These are phyloP conservation scores for Acanthosepion pharaonis DNA, from an alignment of 2,888 invertebrate genomes.

Conservation along the genomic window DNA sequence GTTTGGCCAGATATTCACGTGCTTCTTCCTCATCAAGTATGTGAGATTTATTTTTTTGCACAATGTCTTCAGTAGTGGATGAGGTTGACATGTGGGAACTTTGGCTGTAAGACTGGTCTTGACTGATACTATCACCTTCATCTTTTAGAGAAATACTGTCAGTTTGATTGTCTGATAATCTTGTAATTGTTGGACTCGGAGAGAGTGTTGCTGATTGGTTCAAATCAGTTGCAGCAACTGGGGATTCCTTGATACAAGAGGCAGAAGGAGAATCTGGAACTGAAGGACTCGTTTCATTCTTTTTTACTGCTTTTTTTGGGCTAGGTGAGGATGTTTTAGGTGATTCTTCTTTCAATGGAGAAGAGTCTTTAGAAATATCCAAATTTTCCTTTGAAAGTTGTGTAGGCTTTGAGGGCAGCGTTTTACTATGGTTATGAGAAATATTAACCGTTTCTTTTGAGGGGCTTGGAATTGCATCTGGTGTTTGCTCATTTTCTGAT, in stretches of 20 bases:
- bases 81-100: neutral
- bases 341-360: neutral
- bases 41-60: constrained; percentile 40
- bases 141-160: neutral
- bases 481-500: neutral
- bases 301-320: neutral
- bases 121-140: neutral
- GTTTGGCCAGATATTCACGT: constrained; percentile 83
- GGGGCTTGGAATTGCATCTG: neutral
- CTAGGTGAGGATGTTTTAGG: neutral
- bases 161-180: neutral
- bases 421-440: neutral
- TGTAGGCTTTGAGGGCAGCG: neutral
- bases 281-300: neutral
- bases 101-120: neutral
- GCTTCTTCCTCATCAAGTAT: constrained; percentile 87
- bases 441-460: neutral
- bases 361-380: neutral
- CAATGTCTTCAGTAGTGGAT: neutral
- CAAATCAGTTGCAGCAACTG: neutral
- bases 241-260: neutral
- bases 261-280: neutral
- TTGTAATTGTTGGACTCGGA: neutral
- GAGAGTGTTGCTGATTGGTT: neutral
- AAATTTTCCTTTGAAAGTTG: neutral